Evolutionary conservation across 2,888 invertebrate species (phyloP), one percentile per base, ranked within the genome.

Genomic region (Cordilura impudica): DNA sequence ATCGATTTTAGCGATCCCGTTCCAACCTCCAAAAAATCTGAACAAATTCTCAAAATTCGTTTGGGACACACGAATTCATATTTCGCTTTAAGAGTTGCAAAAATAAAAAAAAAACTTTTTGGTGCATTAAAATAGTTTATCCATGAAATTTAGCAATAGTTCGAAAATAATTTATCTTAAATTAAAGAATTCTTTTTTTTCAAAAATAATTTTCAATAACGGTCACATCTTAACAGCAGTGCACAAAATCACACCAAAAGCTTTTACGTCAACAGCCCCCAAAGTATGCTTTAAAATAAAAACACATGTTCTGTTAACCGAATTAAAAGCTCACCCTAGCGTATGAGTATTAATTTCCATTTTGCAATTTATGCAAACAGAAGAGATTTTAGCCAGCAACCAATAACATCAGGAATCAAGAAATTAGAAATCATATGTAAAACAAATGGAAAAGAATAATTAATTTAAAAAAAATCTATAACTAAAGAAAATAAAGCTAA

Each of bases 371-470:
- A n/a, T 7, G 16, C 69, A 35, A 31, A 56, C 75, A 63, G 39
- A 71, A 71, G 43, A 61, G 61, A 75, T 54, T 60, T 66, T 67
- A 39, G 54, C 53, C 58, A 73, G 78, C 53, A 66, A 54, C 39
- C 21, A 70, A 66, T 21, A 70, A 70, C 60, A 74, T 49, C 60
- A 45, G 16, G 14, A 29, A 29, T 29, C 51, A 19, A 53, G 21
- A 8, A 56, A 56, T 7, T n/a, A 56, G 18, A 3, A 18, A 63
- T 21, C 35, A 19, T 65, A n/a, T 23, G 7, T 54, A 47, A 19
- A 39, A 18, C 6, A 39, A 35, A 26, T 12, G 23, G 8, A 45
- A 45, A 56, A 56, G 4, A 67, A 71, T 35, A 45, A 19, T 49
- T 35, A 39, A n/a, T 18, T 18, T n/a, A 56, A 67, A 26, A 47